Percentiles rank a stretch among this genome's conserved stretches.
Evolutionary conservation across 92 coral and sea anemone species (phyloP).

Genomic region (Palythoa grandis): DNA sequence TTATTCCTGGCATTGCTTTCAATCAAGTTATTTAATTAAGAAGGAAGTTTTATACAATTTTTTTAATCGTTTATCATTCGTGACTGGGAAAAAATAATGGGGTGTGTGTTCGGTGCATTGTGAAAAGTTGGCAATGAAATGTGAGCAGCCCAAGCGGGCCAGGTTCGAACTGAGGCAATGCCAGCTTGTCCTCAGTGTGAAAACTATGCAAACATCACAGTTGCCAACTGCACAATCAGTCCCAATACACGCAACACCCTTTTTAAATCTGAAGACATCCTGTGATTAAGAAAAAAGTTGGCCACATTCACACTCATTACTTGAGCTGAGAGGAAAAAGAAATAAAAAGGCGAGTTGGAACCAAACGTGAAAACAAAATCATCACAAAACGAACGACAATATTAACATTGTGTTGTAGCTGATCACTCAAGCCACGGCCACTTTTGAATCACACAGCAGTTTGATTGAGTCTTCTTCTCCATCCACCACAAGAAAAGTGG

Average conservation of each 20-base stretch:
- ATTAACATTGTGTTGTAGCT: background rate
- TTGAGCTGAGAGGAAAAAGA: background rate
- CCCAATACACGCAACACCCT: background rate
- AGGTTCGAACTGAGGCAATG: conserved; percentile 11
- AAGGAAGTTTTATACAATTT: background rate
- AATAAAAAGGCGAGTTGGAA: background rate
- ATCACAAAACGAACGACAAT: background rate
- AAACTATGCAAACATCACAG: background rate
- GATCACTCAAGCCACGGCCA: background rate
- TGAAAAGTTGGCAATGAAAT: background rate
- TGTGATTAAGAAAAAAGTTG: background rate
- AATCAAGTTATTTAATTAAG: background rate
- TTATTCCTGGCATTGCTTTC: background rate
- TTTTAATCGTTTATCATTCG: background rate
- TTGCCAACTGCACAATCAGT: too few species aligned
- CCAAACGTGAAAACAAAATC: background rate
- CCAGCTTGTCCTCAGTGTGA: conserved; percentile 18
- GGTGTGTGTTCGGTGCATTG: background rate
- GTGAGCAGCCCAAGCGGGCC: background rate
- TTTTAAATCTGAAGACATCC: background rate
- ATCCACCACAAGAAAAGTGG: background rate
- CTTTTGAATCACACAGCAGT: background rate
- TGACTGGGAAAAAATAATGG: background rate
- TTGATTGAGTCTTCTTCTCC: background rate
- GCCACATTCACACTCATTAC: background rate